These are phyloP conservation scores for Neocrepidodera transversa DNA, from an alignment of 2,888 invertebrate genomes.

Conservation along the genomic window DNA sequence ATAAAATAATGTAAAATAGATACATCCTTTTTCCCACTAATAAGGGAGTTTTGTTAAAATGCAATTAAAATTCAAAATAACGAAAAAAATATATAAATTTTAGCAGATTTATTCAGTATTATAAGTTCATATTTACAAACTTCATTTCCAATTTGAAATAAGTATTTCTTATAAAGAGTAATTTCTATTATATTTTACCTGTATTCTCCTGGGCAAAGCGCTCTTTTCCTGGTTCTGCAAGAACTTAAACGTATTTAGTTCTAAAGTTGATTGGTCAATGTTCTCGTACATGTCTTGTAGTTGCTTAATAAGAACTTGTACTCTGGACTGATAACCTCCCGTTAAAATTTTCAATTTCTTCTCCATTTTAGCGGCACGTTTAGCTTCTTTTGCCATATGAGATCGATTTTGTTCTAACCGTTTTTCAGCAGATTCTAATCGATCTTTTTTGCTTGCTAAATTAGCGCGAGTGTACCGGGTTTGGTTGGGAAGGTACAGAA, in stretches of 20 bases:
- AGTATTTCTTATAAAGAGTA: too few species aligned
- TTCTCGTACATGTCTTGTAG: conserved; percentile 87
- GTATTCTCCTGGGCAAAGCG: conserved; percentile 89
- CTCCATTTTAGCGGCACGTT: conserved; percentile 96
- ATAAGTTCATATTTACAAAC: too few species aligned
- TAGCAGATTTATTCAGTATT: too few species aligned
- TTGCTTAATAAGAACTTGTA: conserved; percentile 88
- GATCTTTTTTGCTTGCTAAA: conserved; percentile 94
- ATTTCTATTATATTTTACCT: too few species aligned
- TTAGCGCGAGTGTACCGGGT: conserved; percentile 87
- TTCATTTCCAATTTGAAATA: too few species aligned
- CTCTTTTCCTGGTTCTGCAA: conserved; percentile 88
- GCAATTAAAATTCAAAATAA: background rate
- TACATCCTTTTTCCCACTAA: too few species aligned
- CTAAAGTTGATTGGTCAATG: conserved; percentile 87
- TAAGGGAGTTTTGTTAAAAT: background rate
- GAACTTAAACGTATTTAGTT: conserved; percentile 89
- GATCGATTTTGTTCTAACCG: conserved; percentile 89
- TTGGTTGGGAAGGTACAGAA: conserved; percentile 84
- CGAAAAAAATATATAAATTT: background rate
- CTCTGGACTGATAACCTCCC: conserved; percentile 81
- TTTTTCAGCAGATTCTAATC: conserved; percentile 92
- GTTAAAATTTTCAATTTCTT: conserved; percentile 96
- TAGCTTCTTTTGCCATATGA: conserved; percentile 97
- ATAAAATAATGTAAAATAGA: too few species aligned